Conservation (phyloP, 2,888 invertebrate genomes). For the Hermaeophaga mercurialis region DNA sequence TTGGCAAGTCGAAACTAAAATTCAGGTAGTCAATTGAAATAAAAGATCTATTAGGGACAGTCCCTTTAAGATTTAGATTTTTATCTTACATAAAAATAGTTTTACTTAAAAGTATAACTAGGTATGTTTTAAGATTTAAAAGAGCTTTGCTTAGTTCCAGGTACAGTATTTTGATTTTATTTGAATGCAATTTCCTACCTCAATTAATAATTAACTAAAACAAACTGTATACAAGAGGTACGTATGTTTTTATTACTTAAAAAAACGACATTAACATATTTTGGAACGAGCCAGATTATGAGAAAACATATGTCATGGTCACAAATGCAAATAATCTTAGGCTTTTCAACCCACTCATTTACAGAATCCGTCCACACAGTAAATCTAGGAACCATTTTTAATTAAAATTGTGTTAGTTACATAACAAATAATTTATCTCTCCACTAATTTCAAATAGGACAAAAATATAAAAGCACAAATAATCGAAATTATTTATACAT, state of each 20-base stretch:
- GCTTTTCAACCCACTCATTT: background rate
- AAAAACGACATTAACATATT: background rate
- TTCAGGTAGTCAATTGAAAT: slow-evolving; percentile 10
- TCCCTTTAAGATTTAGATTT: slow-evolving; percentile 9
- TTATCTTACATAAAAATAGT: slow-evolving; percentile 1
- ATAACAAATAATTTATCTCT: no score
- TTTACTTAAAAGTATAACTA: background rate
- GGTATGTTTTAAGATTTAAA: background rate
- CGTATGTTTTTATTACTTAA: background rate
- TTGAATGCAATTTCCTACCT: no score
- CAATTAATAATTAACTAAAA: background rate
- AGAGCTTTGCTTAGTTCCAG: no score
- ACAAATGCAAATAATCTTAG: slow-evolving; percentile 3
- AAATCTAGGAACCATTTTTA: background rate
- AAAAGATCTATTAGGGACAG: slow-evolving; percentile 7
- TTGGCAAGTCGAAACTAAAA: slow-evolving; percentile 6
- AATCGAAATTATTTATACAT: no score
- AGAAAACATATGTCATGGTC: slow-evolving; percentile 3
- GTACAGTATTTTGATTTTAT: no score
- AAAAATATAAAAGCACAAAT: no score
- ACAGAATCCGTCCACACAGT: background rate
- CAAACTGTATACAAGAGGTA: background rate
- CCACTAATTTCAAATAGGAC: no score
- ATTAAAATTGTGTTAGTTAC: no score
- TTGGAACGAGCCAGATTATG: slow-evolving; percentile 1